Base-by-base conservation (phyloP, 2,113 vertebrate species). In the Gymnorhina tibicen region DNA sequence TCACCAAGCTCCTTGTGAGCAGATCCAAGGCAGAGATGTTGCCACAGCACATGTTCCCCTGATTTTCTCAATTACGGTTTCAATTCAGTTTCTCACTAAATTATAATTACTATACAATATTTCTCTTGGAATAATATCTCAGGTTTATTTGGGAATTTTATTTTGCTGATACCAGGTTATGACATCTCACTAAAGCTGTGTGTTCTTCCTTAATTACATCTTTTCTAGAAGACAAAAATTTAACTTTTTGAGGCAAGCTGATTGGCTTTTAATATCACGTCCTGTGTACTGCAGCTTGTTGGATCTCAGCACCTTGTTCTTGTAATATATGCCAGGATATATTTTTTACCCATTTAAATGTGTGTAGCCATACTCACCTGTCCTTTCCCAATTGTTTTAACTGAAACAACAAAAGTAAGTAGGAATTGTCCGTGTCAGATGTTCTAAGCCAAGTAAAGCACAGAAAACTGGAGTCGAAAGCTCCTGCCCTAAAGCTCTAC, bases 181-280 rank as follows among this genome's bases (percentile, higher is more conserved):
- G 52, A 30, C 9, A n/a, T 56, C 15, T 89, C 39, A 78, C 8
- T 46, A 42, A 76, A 73, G 30, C 22, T 37, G 4, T 42, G 3
- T 32, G 15, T 7, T 70, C 13, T 41, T 81, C 39, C 64, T 77
- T 77, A 50, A 33, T 28, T 42, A 3, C 24, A 24, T 62, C 17
- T n/a, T 92, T 85, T 74, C 72, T n/a, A 67, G 63, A 67, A 69
- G 26, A 77, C 28, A 55, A 62, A 83, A 59, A 23, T 73, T 76
- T 49, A 33, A 64, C 7, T 53, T 93, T 53, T 60, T 73, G 50
- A 46, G 32, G n/a, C 19, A 83, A 66, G 27, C 3, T 76, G 27
- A 11, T 70, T 35, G 3, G 0, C 2, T 41, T 50, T 50, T 15
- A 28, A 12, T 63, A 50, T 58, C 16, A 32, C 7, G 8, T 59